Conservation (phyloP, 2,888 invertebrate species). For the Tiliacea citrago region DNA sequence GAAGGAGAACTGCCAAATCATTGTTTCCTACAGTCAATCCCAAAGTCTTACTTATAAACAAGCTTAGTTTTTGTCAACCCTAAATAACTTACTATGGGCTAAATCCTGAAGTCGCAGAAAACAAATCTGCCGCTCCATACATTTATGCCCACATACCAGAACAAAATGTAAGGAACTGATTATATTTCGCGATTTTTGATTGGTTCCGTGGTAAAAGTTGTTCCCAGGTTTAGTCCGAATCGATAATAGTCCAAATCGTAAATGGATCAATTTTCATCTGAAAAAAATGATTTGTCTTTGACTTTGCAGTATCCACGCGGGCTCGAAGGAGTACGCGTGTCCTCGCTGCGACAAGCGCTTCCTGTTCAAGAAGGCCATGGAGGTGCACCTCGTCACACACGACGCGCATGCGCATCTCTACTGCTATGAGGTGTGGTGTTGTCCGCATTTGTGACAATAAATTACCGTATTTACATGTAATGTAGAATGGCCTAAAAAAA, state of each 20-base stretch:
- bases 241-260: background rate
- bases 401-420: slow-evolving; percentile 79
- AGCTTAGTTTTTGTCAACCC: no score
- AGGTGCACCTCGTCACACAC: slow-evolving; percentile 82
- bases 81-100: background rate
- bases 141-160: background rate
- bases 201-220: background rate
- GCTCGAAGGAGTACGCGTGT: slow-evolving; percentile 83
- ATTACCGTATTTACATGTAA: background rate
- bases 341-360: slow-evolving; percentile 80
- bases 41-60: no score
- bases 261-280: background rate
- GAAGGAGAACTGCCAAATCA: background rate
- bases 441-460: background rate
- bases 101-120: background rate
- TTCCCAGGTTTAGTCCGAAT: background rate
- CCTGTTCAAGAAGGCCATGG: slow-evolving; percentile 84
- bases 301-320: slow-evolving; percentile 79
- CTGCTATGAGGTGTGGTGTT: slow-evolving; percentile 75
- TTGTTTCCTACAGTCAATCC: background rate
- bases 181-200: no score
- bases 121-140: background rate
- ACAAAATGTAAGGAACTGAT: no score
- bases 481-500: background rate
- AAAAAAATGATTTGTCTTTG: background rate